Base-by-base conservation (phyloP, 2,113 vertebrate genomes). In the Caloenas nicobarica region DNA sequence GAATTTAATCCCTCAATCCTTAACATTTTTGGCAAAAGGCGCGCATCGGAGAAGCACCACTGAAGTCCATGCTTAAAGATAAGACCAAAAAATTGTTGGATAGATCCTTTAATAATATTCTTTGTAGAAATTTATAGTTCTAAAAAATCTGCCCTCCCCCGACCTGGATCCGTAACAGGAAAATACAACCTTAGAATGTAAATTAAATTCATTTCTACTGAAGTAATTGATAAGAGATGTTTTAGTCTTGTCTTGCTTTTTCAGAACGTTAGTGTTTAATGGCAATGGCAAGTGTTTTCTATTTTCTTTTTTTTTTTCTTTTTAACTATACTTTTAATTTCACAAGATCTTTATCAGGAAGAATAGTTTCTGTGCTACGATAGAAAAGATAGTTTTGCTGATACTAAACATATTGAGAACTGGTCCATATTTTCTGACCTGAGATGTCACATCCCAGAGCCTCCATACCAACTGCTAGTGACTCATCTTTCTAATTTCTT, bases 1-100 rank as follows among this genome's bases (percentile, higher is more conserved):
- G 92, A 94, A 82, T 97, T 97, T 95, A 84, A 71, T 94, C 84
- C 28, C 69, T 85, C 51, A 48, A 10, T 85, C 70, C 72, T 95
- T 78, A 42, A 42, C 34, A 14, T 12, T 78, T 58, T 38, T 88
- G 79, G 48, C 66, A 80, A 56, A 88, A 85, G 58, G 48, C 2
- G 0, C 21, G 17, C 4, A 8, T 16, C 73, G 66, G 50, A 85
- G 29, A 57, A 81, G 50, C 44, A n/a, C 57, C 46, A 34, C 18
- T 71, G 40, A 92, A 78, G 34, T 57, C 44, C 16, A 14, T 70
- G 74, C 46, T 71, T 89, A 40, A 79, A 68, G 36, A 89, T 31
- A 50, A 86, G 24, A 85, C 33, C 6, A 62, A 87, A 78, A 81
- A 51, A n/a, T 61, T 38, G 53, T 3, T 71, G 58, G 24, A 24